Conservation (phyloP, 64 coral and sea anemone species). For the Actinia equina region DNA sequence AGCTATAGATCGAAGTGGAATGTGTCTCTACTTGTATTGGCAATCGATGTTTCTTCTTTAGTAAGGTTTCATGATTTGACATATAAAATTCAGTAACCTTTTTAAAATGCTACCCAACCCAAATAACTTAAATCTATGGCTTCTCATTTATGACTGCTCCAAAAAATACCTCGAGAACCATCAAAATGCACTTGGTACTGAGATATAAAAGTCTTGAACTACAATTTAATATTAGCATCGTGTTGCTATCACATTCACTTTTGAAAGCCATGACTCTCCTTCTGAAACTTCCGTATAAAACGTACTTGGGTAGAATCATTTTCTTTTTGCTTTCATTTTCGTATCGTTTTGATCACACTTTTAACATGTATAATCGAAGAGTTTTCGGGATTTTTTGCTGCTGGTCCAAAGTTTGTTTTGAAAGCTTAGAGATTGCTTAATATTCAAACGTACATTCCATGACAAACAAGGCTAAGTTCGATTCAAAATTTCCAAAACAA, state of each 20-base stretch:
- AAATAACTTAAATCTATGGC: neutral
- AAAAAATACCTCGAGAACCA: neutral
- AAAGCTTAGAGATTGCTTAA: neutral
- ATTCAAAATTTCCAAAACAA: conserved; percentile 7
- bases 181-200: neutral
- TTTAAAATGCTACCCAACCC: conserved; percentile 12
- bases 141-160: neutral
- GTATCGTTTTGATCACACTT: neutral
- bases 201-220: neutral
- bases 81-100: neutral
- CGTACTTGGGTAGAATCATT: neutral
- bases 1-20: neutral
- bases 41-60: neutral
- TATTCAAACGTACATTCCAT: conserved; percentile 21
- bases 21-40: conserved; percentile 1
- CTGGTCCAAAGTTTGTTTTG: conserved; percentile 19
- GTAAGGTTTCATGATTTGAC: neutral
- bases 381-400: neutral
- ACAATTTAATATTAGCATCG: neutral
- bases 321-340: neutral
- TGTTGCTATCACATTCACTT: conserved; percentile 31
- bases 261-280: conserved; percentile 5
- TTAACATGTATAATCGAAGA: neutral
- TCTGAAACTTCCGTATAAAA: neutral
- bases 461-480: neutral